phyloP scores from a whole-genome alignment of 2,888 invertebrate genomes.

The Himalopsyche anomala region DNA sequence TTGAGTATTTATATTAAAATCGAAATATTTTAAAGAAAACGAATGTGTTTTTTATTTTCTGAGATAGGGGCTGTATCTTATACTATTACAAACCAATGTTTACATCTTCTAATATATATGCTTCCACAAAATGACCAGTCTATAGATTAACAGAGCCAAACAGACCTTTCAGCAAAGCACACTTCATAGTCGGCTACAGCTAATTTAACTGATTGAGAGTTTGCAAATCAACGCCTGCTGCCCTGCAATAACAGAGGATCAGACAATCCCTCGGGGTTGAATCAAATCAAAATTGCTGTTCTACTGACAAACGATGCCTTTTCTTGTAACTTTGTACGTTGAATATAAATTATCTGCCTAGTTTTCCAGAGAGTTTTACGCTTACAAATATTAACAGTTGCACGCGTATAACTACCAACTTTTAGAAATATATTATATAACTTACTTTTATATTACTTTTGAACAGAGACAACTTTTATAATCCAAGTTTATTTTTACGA shows the following conservation, averaged over 20 bases:
- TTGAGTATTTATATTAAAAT: too few species aligned
- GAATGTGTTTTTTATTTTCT: too few species aligned
- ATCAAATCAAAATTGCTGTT: constrained; percentile 2
- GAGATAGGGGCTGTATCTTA: too few species aligned
- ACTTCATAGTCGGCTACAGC: constrained; percentile 7
- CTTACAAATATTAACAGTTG: too few species aligned
- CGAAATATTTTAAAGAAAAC: too few species aligned
- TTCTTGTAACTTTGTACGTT: neutral
- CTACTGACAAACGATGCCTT: neutral
- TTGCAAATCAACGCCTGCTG: constrained; percentile 34
- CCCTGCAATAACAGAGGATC: constrained; percentile 3
- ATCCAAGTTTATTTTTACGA: too few species aligned
- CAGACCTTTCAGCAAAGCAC: constrained; percentile 8
- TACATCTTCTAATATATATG: too few species aligned
- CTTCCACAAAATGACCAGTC: neutral
- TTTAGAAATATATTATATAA: too few species aligned
- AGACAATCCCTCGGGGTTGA: constrained; percentile 11
- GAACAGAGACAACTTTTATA: too few species aligned
- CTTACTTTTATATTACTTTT: too few species aligned
- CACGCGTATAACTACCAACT: too few species aligned
- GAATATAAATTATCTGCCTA: neutral
- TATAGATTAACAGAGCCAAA: neutral
- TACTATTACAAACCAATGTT: too few species aligned
- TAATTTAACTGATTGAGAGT: constrained; percentile 44
- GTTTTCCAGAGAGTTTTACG: neutral